A percentile compares a stretch with the other conserved stretches of the same genome.
These are phyloP conservation scores for Caenorhabditis macrosperma DNA, from an alignment of 2,888 invertebrate species.

Conservation along the genomic window DNA sequence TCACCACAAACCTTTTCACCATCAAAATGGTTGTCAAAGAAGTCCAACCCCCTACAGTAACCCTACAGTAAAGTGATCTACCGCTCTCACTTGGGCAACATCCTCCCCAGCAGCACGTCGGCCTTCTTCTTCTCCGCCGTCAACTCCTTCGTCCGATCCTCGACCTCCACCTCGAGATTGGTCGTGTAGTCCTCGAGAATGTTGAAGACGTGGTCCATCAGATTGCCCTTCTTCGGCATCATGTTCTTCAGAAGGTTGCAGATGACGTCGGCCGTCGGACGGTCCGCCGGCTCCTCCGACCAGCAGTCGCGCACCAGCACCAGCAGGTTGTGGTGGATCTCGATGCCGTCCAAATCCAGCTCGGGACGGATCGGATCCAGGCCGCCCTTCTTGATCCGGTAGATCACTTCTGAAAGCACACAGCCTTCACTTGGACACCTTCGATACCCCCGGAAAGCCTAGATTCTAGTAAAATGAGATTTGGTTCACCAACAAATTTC, in stretches of 20 bases:
- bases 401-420: conserved; percentile 67
- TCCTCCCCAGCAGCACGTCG: conserved; percentile 73
- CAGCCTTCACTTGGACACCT: no score
- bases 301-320: conserved; percentile 75
- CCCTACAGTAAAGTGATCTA: neutral
- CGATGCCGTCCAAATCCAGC: conserved; percentile 65
- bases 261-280: conserved; percentile 67
- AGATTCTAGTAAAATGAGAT: no score
- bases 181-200: conserved; percentile 77
- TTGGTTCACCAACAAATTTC: no score
- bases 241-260: conserved; percentile 51
- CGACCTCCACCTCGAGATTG: conserved; percentile 73
- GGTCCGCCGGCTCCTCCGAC: conserved; percentile 69
- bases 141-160: conserved; percentile 74
- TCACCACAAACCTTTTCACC: neutral
- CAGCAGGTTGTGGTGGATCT: conserved; percentile 65
- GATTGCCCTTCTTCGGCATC: conserved; percentile 65
- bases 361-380: conserved; percentile 65
- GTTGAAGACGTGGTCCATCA: conserved; percentile 78
- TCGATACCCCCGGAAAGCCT: no score
- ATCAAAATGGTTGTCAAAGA: no score
- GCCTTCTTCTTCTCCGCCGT: conserved; percentile 76
- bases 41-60: no score
- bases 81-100: conserved; percentile 71
- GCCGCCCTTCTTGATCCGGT: conserved; percentile 71